These are phyloP conservation scores for Chironomus striatipennis DNA, from an alignment of 1,140 invertebrate genomes.

Conservation along the genomic window DNA sequence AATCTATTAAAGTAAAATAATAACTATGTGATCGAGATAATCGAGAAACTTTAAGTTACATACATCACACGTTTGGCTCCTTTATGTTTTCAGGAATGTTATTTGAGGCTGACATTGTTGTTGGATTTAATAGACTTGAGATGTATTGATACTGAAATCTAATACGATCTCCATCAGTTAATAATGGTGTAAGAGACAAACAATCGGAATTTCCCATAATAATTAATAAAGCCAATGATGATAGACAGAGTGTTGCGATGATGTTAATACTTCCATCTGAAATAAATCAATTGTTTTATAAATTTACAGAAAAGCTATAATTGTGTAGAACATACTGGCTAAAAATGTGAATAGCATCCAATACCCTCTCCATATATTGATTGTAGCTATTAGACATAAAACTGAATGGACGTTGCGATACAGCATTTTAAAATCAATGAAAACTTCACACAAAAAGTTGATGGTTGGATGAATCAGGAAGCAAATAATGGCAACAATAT, in stretches of 20 bases:
- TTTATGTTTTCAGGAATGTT: background rate
- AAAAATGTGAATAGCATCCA: background rate
- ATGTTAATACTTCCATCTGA: background rate
- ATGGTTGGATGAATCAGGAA: background rate
- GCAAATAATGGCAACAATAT: background rate
- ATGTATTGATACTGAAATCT: background rate
- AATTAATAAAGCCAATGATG: background rate
- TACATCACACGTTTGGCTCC: background rate
- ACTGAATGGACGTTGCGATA: background rate
- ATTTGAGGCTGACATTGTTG: background rate
- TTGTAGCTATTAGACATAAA: background rate
- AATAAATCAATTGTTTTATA: background rate
- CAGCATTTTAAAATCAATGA: background rate
- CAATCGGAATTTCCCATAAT: background rate
- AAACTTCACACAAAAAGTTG: background rate
- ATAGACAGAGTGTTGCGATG: background rate
- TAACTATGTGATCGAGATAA: background rate
- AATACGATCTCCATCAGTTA: background rate
- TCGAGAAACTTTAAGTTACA: background rate
- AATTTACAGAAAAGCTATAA: background rate
- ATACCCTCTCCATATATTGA: conserved; percentile 5
- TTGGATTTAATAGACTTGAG: background rate
- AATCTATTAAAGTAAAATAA: too few species aligned
- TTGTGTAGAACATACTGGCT: background rate
- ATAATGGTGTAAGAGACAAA: background rate